phyloP scores from a whole-genome alignment of 2,113 vertebrate genomes.

The Synodontis membranacea region DNA sequence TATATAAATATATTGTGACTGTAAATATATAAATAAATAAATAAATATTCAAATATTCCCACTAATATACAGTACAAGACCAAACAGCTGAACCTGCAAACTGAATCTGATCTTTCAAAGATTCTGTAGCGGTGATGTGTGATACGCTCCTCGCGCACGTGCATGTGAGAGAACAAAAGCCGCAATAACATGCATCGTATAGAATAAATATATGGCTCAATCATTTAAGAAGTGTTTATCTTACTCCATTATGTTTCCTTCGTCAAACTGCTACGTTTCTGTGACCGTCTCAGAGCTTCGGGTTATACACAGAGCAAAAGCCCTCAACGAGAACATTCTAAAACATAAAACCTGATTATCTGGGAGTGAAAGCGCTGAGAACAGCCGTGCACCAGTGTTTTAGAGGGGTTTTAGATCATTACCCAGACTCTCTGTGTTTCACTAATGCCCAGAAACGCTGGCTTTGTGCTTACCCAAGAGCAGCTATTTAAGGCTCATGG shows the following conservation, averaged over 20 bases:
- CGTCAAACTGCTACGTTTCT: constrained; percentile 46
- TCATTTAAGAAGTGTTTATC: constrained; percentile 64
- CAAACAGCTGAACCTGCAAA: background rate
- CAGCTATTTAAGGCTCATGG: constrained; percentile 79
- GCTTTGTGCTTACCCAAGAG: constrained; percentile 83
- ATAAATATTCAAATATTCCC: background rate
- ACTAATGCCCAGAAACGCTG: constrained; percentile 81
- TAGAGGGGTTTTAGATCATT: constrained; percentile 90
- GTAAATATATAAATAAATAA: too few species aligned
- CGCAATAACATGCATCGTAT: constrained; percentile 6
- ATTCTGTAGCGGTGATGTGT: background rate
- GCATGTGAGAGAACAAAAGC: background rate
- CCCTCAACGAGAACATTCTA: constrained; percentile 68
- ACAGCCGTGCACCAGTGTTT: constrained; percentile 78
- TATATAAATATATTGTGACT: background rate
- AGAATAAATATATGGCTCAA: constrained; percentile 47
- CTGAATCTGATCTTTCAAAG: background rate
- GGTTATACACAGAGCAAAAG: constrained; percentile 66
- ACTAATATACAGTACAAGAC: background rate
- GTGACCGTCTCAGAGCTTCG: constrained; percentile 57
- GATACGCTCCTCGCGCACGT: background rate
- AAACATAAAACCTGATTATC: constrained; percentile 70
- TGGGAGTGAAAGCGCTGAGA: constrained; percentile 78
- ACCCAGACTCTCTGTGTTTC: constrained; percentile 83
- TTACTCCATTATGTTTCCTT: constrained; percentile 59